Conservation (phyloP, 2,888 invertebrate species). For the Oxystoma pomonae region DNA sequence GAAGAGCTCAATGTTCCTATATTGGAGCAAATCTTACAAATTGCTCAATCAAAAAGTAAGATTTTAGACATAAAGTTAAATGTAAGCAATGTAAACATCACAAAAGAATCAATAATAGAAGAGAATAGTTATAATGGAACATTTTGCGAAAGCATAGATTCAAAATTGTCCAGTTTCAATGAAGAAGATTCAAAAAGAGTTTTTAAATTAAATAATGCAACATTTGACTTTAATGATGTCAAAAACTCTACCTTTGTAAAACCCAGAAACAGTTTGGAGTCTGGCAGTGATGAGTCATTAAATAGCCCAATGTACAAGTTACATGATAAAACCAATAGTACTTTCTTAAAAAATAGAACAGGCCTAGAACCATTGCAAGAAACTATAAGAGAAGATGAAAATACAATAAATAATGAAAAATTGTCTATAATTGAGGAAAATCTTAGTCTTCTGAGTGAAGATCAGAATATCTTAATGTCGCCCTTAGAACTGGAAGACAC, state of each 20-base stretch:
- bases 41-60: constrained; percentile 36
- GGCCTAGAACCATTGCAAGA: not conserved
- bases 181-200: not conserved
- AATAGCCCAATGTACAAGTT: not conserved
- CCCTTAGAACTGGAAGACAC: not conserved
- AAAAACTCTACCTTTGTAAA: not conserved
- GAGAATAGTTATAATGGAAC: constrained; percentile 6
- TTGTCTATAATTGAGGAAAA: not conserved
- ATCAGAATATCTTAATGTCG: not conserved
- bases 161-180: not conserved
- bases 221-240: not conserved
- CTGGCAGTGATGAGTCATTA: not conserved
- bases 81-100: constrained; percentile 23
- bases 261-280: not conserved
- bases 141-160: not conserved
- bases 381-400: not conserved
- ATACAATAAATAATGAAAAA: not conserved
- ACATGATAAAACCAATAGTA: not conserved
- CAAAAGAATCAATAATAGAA: constrained; percentile 25
- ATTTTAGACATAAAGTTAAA: constrained; percentile 34
- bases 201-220: not conserved
- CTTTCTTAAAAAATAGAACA: not conserved
- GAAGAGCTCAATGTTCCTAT: constrained; percentile 38
- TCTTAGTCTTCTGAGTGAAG: not conserved
- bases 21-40: constrained; percentile 40